These are phyloP conservation scores for Limenitis camilla DNA, from an alignment of 2,888 invertebrate genomes.

Conservation along the genomic window DNA sequence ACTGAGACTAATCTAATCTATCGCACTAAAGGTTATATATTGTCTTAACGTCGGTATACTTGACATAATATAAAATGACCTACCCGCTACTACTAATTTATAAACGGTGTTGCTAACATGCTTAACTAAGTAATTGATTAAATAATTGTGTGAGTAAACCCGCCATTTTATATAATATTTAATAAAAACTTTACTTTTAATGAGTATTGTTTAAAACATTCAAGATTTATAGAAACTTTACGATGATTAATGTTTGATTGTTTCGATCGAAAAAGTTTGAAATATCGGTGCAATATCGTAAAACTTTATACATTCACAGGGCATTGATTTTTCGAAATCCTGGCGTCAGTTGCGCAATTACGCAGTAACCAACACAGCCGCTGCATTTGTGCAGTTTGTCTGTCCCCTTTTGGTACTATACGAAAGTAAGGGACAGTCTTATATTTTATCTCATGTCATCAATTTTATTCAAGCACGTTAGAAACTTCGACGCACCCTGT, in stretches of 20 bases:
- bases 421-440: background rate
- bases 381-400: constrained; percentile 7
- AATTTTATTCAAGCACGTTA: background rate
- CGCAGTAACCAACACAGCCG: constrained; percentile 1
- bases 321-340: constrained; percentile 6
- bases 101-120: too few relatives aligned
- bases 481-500: background rate
- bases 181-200: too few relatives aligned
- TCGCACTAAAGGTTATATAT: too few relatives aligned
- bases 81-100: too few relatives aligned
- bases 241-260: background rate
- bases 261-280: background rate
- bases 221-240: background rate
- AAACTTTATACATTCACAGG: background rate
- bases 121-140: too few relatives aligned
- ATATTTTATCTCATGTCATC: background rate
- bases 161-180: too few relatives aligned
- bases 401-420: background rate
- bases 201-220: background rate
- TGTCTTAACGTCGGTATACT: too few relatives aligned
- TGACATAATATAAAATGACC: too few relatives aligned
- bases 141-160: too few relatives aligned
- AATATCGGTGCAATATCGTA: background rate
- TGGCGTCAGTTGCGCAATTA: constrained; percentile 6
- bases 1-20: too few relatives aligned